Conservation (phyloP, 1,140 invertebrate genomes). For the Chelonus insularis region DNA sequence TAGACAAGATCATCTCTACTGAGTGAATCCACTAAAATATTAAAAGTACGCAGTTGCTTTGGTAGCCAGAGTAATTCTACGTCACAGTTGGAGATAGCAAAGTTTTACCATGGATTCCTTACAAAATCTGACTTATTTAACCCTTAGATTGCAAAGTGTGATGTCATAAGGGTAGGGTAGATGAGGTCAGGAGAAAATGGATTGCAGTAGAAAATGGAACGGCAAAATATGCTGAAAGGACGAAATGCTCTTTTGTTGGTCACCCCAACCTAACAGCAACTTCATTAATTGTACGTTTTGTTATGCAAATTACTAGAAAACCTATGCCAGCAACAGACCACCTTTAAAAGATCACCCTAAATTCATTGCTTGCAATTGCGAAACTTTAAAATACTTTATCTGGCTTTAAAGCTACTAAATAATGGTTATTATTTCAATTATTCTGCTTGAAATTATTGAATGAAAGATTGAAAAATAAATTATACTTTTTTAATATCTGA, state of each 20-base stretch:
- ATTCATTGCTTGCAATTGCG: slow-evolving; percentile 46
- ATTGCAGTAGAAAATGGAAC: slow-evolving; percentile 27
- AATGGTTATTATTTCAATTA: background rate
- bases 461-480: no score
- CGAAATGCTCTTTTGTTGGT: slow-evolving; percentile 55
- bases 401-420: background rate
- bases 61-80: background rate
- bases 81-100: slow-evolving; percentile 40
- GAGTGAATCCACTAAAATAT: slow-evolving; percentile 34
- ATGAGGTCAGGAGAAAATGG: background rate
- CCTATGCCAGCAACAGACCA: slow-evolving; percentile 16
- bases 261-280: slow-evolving; percentile 40
- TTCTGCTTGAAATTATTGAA: no score
- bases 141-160: slow-evolving; percentile 13
- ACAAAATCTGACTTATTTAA: slow-evolving; percentile 57
- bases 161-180: background rate
- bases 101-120: slow-evolving; percentile 49
- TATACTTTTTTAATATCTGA: no score
- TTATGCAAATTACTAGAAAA: slow-evolving; percentile 55
- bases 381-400: slow-evolving; percentile 35
- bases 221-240: slow-evolving; percentile 47
- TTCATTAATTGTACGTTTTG: slow-evolving; percentile 61
- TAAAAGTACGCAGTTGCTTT: slow-evolving; percentile 13
- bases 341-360: slow-evolving; percentile 52
- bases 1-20: background rate